Conservation (phyloP, 2,797 vertebrate species). For the Chloroceryle amazona region DNA sequence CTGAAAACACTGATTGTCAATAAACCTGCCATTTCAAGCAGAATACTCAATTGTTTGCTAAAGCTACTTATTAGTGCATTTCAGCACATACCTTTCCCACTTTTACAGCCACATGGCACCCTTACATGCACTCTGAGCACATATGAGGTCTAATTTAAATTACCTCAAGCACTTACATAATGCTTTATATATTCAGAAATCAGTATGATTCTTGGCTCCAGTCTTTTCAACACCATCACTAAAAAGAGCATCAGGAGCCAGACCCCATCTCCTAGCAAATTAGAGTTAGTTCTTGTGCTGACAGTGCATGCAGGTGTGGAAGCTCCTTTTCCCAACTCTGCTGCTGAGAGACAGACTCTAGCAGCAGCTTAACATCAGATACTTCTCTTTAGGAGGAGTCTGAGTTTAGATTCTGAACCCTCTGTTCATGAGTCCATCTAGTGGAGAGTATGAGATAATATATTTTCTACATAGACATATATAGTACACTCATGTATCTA, state of each 20-base stretch:
- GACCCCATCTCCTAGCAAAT: neutral
- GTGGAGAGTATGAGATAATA: slow-evolving; percentile 12
- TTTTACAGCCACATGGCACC: neutral
- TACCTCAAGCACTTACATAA: neutral
- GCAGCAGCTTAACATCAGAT: neutral
- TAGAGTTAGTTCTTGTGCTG: neutral
- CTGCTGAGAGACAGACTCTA: neutral
- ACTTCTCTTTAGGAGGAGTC: neutral
- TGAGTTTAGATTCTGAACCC: neutral
- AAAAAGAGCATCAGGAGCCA: neutral
- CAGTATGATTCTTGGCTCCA: neutral
- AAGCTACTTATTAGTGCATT: neutral
- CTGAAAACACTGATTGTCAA: neutral
- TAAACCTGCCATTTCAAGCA: neutral
- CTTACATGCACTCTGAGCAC: neutral
- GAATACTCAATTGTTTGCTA: neutral
- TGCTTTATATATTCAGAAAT: neutral
- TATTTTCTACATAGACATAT: neutral
- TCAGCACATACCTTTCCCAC: neutral
- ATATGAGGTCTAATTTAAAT: neutral
- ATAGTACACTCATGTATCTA: neutral
- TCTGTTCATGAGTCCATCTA: slow-evolving; percentile 59
- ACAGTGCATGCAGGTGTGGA: neutral
- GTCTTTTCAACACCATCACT: neutral
- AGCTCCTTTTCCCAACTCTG: neutral